phyloP scores from a whole-genome alignment of 2,113 vertebrate species.

The Heterochromis multidens region DNA sequence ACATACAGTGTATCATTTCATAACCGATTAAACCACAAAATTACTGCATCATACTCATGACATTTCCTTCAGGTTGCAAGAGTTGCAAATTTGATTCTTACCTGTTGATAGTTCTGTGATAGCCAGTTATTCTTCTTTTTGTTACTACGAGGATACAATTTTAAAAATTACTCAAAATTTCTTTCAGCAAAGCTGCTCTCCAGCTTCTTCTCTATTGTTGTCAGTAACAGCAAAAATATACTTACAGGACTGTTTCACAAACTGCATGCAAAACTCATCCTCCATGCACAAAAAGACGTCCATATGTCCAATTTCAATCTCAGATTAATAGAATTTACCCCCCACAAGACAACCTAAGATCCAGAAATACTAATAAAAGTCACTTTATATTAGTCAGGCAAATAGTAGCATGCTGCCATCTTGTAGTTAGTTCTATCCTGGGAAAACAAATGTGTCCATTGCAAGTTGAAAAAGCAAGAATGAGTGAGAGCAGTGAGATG shows the following conservation, averaged over 20 bases:
- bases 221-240: constrained; percentile 29
- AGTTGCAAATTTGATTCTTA: constrained; percentile 30
- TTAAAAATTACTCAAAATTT: constrained; percentile 38
- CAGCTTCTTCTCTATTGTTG: constrained; percentile 1
- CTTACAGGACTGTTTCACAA: constrained; percentile 11
- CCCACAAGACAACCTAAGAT: not conserved
- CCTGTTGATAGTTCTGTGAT: constrained; percentile 47
- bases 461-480: constrained; percentile 34
- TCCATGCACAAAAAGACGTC: constrained; percentile 8
- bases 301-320: constrained; percentile 8
- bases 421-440: not conserved
- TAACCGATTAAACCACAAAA: not conserved
- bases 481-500: constrained; percentile 62
- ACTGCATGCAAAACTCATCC: not conserved
- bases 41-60: not conserved
- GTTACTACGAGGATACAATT: constrained; percentile 1
- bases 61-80: not conserved
- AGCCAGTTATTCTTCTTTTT: constrained; percentile 13
- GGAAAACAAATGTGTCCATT: constrained; percentile 42
- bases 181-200: not conserved
- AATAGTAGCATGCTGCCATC: constrained; percentile 1
- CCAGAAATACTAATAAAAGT: not conserved
- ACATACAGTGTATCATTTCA: not conserved
- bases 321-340: not conserved
- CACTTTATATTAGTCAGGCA: not conserved